Conservation (phyloP, 1,140 invertebrate species). For the Drosophila leontia region DNA sequence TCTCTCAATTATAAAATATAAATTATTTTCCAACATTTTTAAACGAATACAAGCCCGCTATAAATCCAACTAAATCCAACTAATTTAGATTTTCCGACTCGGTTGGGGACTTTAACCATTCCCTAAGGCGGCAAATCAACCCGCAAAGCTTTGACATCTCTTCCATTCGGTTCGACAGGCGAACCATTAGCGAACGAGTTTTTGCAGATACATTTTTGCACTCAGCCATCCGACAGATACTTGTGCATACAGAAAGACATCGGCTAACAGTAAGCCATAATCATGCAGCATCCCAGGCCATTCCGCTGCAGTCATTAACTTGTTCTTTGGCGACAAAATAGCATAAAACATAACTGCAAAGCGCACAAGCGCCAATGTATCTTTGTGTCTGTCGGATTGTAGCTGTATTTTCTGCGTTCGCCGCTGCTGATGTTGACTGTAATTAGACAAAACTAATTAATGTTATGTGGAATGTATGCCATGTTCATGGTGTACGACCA, state of each 20-base stretch:
- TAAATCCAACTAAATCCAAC: slow-evolving; percentile 30
- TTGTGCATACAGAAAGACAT: slow-evolving; percentile 13
- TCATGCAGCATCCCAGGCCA: slow-evolving; percentile 39
- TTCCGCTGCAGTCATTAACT: slow-evolving; percentile 29
- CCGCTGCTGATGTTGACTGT: slow-evolving; percentile 35
- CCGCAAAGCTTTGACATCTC: slow-evolving; percentile 22
- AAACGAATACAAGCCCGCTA: not conserved
- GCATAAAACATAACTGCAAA: slow-evolving; percentile 60
- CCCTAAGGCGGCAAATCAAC: slow-evolving; percentile 29
- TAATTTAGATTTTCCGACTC: slow-evolving; percentile 17
- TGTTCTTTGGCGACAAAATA: slow-evolving; percentile 56
- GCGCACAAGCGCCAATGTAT: slow-evolving; percentile 13
- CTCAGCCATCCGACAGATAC: slow-evolving; percentile 28
- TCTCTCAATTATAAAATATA: not conserved
- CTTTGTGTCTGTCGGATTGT: slow-evolving; percentile 40
- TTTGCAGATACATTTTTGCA: slow-evolving; percentile 24
- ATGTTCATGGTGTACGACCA: slow-evolving; percentile 49
- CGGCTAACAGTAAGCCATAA: slow-evolving; percentile 61
- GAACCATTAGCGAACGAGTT: slow-evolving; percentile 63
- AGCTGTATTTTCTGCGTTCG: slow-evolving; percentile 44
- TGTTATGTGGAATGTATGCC: slow-evolving; percentile 60
- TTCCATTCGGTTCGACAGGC: slow-evolving; percentile 38
- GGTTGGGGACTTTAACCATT: not conserved
- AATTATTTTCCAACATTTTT: not conserved
- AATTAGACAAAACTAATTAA: slow-evolving; percentile 77